Base-by-base conservation (phyloP, 2,113 vertebrate species). In the Scolopax mira region DNA sequence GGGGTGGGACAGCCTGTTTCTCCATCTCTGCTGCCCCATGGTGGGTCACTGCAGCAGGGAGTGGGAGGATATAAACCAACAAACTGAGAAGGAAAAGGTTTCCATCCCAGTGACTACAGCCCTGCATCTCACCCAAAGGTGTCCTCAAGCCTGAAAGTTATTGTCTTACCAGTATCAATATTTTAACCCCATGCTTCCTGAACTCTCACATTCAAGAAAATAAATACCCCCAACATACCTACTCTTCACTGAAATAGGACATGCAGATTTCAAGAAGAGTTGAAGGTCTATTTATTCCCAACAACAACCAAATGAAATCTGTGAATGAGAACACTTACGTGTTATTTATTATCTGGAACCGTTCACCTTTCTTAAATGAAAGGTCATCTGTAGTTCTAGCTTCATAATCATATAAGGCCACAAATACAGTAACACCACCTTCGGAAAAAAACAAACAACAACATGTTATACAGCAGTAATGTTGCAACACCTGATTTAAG, bases 321-420 rank as follows among this genome's bases (percentile, higher is more conserved):
- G 13, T 51, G 60, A 71, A 55, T 39, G 15, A 86, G 54, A 95
- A 96, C 62, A 98, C 99, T 98, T 98, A 99, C 99, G 99, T 99
- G 89, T 99, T 99, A 97, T 99, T 99, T 97, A 99, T 99, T 97
- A 99, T 99, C 98, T 99, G 99, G 98, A 99, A 99, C 92, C 99
- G 98, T 97, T 99, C 99, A 51, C 99, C 99, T 95, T 99, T 99
- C 97, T 99, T 99, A 97, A 99, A 99, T 35, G 99, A 99, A 85
- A 99, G 99, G 94, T 99, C 99, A 95, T 99, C 99, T 84, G 98
- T 98, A 81, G 99, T 99, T 97, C 99, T 98, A 95, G 99, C 99
- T 99, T 99, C 99, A 94, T 99, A 99, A 98, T 99, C 99, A 57
- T 99, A 99, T 97, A 99, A 99, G 98, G 99, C 99, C 98, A 99